Percentiles rank a stretch among this genome's conserved stretches.
These are phyloP conservation scores for Caranx melampygus DNA, from an alignment of 2,113 vertebrate genomes.

Conservation along the genomic window DNA sequence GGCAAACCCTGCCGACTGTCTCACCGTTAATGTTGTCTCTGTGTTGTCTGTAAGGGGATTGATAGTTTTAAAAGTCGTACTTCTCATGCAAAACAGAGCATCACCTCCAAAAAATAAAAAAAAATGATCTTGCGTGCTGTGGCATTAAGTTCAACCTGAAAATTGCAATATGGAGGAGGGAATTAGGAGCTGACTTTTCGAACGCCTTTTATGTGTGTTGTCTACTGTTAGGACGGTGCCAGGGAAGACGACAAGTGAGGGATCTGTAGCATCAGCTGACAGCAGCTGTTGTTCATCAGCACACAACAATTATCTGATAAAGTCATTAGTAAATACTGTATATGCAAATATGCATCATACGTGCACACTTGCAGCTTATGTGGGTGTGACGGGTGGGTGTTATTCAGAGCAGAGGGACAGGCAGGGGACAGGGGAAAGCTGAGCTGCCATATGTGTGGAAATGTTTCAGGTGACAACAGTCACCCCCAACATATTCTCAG, in stretches of 20 bases:
- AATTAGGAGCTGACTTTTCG: constrained; percentile 8
- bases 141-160: constrained; percentile 31
- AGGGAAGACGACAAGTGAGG: neutral
- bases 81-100: constrained; percentile 28
- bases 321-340: constrained; percentile 10
- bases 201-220: neutral
- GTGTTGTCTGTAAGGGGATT: constrained; percentile 24
- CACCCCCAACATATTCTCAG: constrained; percentile 15
- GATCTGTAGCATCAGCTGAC: neutral
- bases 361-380: neutral
- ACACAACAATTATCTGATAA: constrained; percentile 18
- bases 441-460: constrained; percentile 23
- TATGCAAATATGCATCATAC: constrained; percentile 4
- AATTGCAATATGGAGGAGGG: neutral
- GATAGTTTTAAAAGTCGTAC: constrained; percentile 34
- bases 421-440: neutral
- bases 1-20: constrained; percentile 18
- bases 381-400: neutral
- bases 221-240: constrained; percentile 3
- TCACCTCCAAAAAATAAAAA: neutral
- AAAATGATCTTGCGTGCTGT: neutral
- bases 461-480: constrained; percentile 19
- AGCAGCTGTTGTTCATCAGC: constrained; percentile 13
- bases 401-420: neutral
- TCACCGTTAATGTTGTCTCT: constrained; percentile 24